phyloP scores from a whole-genome alignment of 2,888 invertebrate genomes.

The Eupithecia exiguata region DNA sequence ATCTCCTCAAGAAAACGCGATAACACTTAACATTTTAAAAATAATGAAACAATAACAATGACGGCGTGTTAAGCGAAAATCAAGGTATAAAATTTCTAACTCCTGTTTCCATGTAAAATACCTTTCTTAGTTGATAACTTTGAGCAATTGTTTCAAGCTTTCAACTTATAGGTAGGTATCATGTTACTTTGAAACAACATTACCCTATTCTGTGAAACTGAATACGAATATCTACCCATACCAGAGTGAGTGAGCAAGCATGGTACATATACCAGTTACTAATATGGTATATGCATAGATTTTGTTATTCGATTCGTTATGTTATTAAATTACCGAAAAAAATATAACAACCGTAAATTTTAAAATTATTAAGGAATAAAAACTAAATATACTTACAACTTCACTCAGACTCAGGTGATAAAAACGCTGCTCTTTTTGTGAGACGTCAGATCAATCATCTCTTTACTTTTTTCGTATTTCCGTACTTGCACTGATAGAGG shows the following conservation, averaged over 20 bases:
- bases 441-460: too few relatives aligned
- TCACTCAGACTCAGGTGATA: too few relatives aligned
- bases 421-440: too few relatives aligned
- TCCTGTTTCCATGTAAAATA: not conserved
- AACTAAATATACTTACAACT: too few relatives aligned
- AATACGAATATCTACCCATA: not conserved
- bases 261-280: not conserved
- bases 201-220: not conserved
- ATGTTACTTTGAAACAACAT: not conserved
- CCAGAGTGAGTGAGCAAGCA: not conserved
- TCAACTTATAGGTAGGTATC: not conserved
- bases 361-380: too few relatives aligned
- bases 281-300: too few relatives aligned
- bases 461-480: not conserved
- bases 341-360: too few relatives aligned
- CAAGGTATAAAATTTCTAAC: not conserved
- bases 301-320: too few relatives aligned
- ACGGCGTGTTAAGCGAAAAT: not conserved
- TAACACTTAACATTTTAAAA: not conserved
- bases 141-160: not conserved
- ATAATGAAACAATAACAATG: slow-evolving; percentile 7
- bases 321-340: too few relatives aligned
- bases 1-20: not conserved
- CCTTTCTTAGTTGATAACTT: not conserved
- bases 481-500: not conserved